Conservation (phyloP, 2,113 vertebrate genomes). For the Eulacestoma nigropectus region DNA sequence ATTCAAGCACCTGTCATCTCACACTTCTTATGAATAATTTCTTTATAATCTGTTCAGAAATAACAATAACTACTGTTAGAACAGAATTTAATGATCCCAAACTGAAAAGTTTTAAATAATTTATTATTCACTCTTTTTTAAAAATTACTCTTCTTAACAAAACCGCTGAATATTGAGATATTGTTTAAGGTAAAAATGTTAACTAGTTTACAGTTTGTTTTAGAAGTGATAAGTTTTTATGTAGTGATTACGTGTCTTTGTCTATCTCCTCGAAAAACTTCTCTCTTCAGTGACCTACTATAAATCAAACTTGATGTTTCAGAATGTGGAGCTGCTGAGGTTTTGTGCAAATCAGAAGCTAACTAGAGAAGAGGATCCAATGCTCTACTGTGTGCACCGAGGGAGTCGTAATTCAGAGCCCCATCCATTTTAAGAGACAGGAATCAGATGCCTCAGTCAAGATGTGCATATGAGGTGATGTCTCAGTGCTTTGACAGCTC, state of each 20-base stretch:
- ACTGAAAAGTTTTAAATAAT: neutral
- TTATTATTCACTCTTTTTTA: neutral
- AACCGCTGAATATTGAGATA: neutral
- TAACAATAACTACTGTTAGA: conserved; percentile 11
- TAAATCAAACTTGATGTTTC: neutral
- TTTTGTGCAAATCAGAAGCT: neutral
- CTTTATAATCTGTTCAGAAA: conserved; percentile 19
- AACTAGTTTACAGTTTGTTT: neutral
- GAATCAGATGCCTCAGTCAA: neutral
- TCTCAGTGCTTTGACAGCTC: neutral
- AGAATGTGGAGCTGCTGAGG: neutral
- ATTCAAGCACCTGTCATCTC: neutral
- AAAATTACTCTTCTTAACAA: neutral
- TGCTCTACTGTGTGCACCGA: fast-evolving
- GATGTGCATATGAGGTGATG: neutral
- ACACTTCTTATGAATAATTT: neutral
- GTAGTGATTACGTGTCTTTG: neutral
- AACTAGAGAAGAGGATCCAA: neutral
- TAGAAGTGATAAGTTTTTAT: neutral
- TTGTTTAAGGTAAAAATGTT: neutral
- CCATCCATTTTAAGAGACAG: neutral
- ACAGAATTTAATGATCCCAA: neutral
- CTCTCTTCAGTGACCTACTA: neutral
- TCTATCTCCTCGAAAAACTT: neutral
- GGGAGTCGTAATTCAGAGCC: neutral